A percentile compares a stretch with the other conserved stretches of the same genome.
phyloP scores from a whole-genome alignment of 2,113 vertebrate species.

The Isurus oxyrinchus region DNA sequence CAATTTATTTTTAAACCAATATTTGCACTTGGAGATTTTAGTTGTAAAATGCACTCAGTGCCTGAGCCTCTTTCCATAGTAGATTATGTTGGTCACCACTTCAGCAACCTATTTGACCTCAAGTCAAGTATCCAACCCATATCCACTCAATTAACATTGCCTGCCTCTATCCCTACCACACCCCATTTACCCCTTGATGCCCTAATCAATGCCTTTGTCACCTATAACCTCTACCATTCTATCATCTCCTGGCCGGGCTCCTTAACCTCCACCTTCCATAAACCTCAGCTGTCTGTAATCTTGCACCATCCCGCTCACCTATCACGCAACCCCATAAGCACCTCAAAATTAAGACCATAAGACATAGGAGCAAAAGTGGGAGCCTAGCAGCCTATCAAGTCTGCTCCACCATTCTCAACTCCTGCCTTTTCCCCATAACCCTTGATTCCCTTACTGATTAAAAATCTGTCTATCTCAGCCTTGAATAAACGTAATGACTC shows the following conservation, averaged over 20 bases:
- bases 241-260: background rate
- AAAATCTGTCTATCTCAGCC: no score
- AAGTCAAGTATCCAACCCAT: background rate
- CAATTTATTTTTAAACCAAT: background rate
- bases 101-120: background rate
- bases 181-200: background rate
- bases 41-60: background rate
- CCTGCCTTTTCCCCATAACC: no score
- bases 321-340: background rate
- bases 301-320: background rate
- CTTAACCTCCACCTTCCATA: background rate
- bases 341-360: background rate
- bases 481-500: no score
- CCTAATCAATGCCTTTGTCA: background rate
- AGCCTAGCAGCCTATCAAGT: no score
- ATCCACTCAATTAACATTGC: background rate
- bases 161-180: background rate
- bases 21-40: background rate
- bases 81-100: background rate
- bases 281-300: background rate
- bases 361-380: no score
- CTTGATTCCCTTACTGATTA: no score
- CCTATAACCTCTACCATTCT: background rate
- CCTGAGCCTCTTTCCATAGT: background rate
- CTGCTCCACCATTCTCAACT: no score